These are phyloP conservation scores for Euphonia xanthogaster DNA, from an alignment of 2,797 vertebrate species.

Conservation along the genomic window DNA sequence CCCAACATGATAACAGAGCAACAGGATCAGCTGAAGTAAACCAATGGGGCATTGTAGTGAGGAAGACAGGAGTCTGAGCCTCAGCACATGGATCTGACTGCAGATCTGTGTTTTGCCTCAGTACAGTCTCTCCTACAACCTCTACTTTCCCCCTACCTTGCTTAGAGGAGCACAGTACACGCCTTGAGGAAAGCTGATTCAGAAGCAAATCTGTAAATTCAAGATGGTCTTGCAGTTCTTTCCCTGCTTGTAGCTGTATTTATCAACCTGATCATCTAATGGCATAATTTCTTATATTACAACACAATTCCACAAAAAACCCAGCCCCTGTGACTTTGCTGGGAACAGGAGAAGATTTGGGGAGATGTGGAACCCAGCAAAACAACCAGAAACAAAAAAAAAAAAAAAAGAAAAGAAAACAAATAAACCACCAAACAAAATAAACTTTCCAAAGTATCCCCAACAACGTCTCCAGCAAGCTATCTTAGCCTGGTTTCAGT, in stretches of 20 bases:
- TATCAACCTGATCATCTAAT: constrained; percentile 27
- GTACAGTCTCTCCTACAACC: neutral
- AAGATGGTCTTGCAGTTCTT: neutral
- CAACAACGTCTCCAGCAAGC: neutral
- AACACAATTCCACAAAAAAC: neutral
- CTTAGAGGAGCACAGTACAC: neutral
- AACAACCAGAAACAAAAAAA: neutral
- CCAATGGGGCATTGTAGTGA: neutral
- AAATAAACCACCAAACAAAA: neutral
- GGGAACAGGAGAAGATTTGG: neutral
- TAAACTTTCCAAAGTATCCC: neutral
- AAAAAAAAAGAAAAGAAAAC: neutral
- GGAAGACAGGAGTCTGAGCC: neutral
- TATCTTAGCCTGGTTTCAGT: neutral
- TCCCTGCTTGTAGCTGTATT: constrained; percentile 9
- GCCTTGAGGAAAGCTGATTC: neutral
- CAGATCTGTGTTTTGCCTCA: neutral
- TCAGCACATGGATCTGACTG: neutral
- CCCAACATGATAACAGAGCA: neutral
- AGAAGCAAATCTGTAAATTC: constrained; percentile 1
- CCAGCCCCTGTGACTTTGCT: neutral
- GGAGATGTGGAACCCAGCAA: neutral
- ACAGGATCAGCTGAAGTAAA: neutral
- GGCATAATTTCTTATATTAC: constrained; percentile 9
- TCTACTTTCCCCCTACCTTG: neutral